Conservation (phyloP, 2,888 invertebrate species). For the Zygaena filipendulae region DNA sequence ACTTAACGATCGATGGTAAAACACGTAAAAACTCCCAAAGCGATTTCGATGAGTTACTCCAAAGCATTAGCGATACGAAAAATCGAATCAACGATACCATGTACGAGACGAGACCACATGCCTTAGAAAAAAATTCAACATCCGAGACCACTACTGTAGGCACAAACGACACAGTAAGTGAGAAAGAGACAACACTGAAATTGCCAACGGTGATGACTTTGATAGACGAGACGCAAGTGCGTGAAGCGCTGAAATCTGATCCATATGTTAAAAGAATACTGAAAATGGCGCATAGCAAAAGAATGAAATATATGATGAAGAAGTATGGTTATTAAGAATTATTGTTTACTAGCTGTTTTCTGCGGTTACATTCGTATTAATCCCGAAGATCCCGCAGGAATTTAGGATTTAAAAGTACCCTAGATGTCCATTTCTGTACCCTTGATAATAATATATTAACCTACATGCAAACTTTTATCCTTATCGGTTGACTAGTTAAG, state of each 20-base stretch:
- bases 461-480: no score
- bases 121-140: conserved; percentile 6
- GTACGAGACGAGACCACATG: background rate
- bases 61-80: conserved; percentile 7
- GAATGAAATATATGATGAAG: conserved; percentile 22
- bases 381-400: no score
- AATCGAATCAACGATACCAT: conserved; percentile 1
- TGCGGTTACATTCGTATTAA: no score
- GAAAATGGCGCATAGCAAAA: conserved; percentile 28
- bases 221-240: conserved; percentile 33
- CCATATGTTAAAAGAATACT: conserved; percentile 36
- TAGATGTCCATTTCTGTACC: no score
- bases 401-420: no score
- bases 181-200: conserved; percentile 3
- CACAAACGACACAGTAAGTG: conserved; percentile 1
- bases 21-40: background rate
- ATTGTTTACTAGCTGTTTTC: no score
- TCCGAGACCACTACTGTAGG: background rate
- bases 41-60: conserved; percentile 20
- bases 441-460: no score
- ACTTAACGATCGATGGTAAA: background rate
- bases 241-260: conserved; percentile 27
- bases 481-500: no score
- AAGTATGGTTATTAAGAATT: background rate
- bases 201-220: conserved; percentile 22